phyloP scores from a whole-genome alignment of 2,888 invertebrate genomes.

The Tenthredo scrophulariae region DNA sequence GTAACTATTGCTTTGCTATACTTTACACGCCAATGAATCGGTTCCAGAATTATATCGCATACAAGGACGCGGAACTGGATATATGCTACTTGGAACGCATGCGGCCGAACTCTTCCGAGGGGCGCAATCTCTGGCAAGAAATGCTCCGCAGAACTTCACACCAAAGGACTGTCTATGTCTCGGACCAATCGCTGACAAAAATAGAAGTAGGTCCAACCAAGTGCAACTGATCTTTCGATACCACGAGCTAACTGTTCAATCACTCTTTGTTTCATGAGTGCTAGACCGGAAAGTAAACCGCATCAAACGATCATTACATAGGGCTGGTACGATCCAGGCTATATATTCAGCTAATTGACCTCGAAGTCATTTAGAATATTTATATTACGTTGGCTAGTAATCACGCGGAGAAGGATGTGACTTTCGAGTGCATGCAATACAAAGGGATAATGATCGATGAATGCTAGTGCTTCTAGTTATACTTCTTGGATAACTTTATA shows the following conservation, averaged over 20 bases:
- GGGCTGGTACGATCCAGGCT: constrained; percentile 25
- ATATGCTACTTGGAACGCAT: constrained; percentile 78
- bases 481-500: background rate
- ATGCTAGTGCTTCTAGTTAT: background rate
- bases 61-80: constrained; percentile 75
- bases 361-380: background rate
- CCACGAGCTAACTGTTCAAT: constrained; percentile 24
- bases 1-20: background rate
- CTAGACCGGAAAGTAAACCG: constrained; percentile 34
- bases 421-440: background rate
- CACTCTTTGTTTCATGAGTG: constrained; percentile 44
- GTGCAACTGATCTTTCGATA: constrained; percentile 30
- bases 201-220: constrained; percentile 73
- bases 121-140: constrained; percentile 53
- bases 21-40: background rate
- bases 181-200: constrained; percentile 74
- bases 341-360: constrained; percentile 24
- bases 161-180: constrained; percentile 69
- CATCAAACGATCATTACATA: constrained; percentile 7
- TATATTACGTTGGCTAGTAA: background rate
- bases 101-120: constrained; percentile 60
- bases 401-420: constrained; percentile 4
- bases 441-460: background rate
- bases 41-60: constrained; percentile 77
- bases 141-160: constrained; percentile 48